Conservation (phyloP, 1,140 invertebrate genomes). For the Heliconius nattereri region DNA sequence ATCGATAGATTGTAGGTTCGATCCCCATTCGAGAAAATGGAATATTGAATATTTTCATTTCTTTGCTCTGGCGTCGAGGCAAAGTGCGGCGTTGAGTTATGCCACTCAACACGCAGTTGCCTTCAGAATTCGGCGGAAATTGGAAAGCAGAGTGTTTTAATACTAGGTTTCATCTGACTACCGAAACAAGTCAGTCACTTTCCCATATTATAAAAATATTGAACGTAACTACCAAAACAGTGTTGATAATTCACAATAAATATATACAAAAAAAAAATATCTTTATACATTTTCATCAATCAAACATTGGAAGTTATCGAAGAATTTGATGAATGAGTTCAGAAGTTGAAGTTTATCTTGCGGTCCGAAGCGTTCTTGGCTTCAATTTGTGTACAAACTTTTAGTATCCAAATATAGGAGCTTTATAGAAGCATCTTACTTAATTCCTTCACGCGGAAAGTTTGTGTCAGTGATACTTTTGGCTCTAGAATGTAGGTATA, state of each 20-base stretch:
- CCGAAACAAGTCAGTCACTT: no score
- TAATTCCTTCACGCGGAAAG: not conserved
- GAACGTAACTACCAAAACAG: not conserved
- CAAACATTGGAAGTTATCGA: not conserved
- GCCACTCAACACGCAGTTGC: no score
- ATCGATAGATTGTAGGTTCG: no score
- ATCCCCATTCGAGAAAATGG: no score
- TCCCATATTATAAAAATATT: no score
- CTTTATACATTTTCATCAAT: not conserved
- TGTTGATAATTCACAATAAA: not conserved
- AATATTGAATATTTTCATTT: no score
- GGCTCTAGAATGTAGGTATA: not conserved
- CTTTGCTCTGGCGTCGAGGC: no score
- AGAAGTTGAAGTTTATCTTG: constrained; percentile 5
- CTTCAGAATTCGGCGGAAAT: no score
- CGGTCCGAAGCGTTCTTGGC: not conserved
- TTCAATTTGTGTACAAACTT: not conserved
- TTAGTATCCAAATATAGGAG: constrained; percentile 1
- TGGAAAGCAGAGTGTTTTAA: no score
- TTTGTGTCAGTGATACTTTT: not conserved
- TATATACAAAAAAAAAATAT: not conserved
- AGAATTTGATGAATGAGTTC: constrained; percentile 11
- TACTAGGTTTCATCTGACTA: no score
- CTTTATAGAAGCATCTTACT: not conserved
- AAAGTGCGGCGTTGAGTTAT: no score